Conservation (phyloP, 2,888 invertebrate genomes). For the Hirtodrosophila duncani region DNA sequence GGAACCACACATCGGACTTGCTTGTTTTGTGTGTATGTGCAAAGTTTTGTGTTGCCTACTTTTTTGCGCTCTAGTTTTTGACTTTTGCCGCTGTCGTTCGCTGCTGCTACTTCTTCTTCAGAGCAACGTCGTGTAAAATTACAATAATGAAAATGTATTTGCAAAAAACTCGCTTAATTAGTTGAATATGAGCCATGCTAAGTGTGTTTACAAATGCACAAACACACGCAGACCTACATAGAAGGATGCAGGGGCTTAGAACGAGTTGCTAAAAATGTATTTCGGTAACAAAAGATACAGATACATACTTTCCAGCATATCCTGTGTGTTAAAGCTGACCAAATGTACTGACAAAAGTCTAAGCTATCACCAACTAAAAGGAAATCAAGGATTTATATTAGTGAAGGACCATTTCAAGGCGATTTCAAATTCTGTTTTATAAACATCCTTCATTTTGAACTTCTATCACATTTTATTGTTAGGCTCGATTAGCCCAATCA, state of each 20-base stretch:
- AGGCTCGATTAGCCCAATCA: too few species aligned
- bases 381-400: too few species aligned
- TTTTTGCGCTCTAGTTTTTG: constrained; percentile 8
- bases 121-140: constrained; percentile 46
- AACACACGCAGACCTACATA: constrained; percentile 6
- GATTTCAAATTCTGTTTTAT: too few species aligned
- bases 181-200: constrained; percentile 70
- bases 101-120: not conserved
- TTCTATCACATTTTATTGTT: too few species aligned
- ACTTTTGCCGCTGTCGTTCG: not conserved
- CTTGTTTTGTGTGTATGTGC: constrained; percentile 16
- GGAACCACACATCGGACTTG: constrained; percentile 14
- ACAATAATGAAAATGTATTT: constrained; percentile 71
- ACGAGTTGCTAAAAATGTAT: too few species aligned
- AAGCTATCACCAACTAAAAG: too few species aligned
- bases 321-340: too few species aligned
- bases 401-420: too few species aligned
- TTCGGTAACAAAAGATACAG: not conserved
- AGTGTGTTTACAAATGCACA: constrained; percentile 65
- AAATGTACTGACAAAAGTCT: too few species aligned
- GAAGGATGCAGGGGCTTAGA: too few species aligned
- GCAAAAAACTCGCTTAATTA: constrained; percentile 66
- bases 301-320: too few species aligned
- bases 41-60: constrained; percentile 14
- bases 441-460: too few species aligned